Base-by-base conservation (phyloP, 2,888 invertebrate species). In the Ichneumoninae sp. region DNA sequence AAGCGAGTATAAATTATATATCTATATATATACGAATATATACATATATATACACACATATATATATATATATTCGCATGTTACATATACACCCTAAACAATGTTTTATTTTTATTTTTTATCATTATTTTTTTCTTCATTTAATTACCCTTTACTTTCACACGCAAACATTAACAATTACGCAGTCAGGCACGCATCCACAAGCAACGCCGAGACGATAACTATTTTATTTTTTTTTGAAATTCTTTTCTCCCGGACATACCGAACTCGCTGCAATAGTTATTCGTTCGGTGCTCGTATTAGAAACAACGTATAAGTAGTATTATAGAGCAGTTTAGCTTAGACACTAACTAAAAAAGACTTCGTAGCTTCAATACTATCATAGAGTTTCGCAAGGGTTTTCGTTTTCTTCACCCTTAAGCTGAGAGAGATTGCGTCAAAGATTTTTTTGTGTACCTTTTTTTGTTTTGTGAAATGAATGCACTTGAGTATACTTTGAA, bases 341-440 rank as follows among this genome's bases (percentile, higher is more conserved):
- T 75, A 80, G 66, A 72, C 33, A 84, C 82, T 85, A 83, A 80
- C 82, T 86, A 84, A 85, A 85, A 83, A 86, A 86, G 86, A 86
- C 75, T 87, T 87, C 87, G 87, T 87, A 87, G 87, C 86, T 86
- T 86, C 84, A 83, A 86, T 86, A 86, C 87, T 87, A 87, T 87
- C 87, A 85, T 86, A 84, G 86, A 87, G 85, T 87, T 86, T 82
- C 83, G 69, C 79, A 83, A 86, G 86, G 82, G 79, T 72, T 77
- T 52, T 60, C 76, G 60, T 74, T 60, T 57, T 68, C 57, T 65
- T 65, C 69, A 40, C 70, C 78, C 52, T 82, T 70, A 70, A 81
- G 65, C 50, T 65, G 65, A 33, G 40, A 72, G 74, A 84, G 54
- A 82, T 82, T 77, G 47, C 70, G 57, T 82, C 69, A 57, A 72